Base-by-base conservation (phyloP, 2,113 vertebrate genomes). In the Picathartes gymnocephalus region DNA sequence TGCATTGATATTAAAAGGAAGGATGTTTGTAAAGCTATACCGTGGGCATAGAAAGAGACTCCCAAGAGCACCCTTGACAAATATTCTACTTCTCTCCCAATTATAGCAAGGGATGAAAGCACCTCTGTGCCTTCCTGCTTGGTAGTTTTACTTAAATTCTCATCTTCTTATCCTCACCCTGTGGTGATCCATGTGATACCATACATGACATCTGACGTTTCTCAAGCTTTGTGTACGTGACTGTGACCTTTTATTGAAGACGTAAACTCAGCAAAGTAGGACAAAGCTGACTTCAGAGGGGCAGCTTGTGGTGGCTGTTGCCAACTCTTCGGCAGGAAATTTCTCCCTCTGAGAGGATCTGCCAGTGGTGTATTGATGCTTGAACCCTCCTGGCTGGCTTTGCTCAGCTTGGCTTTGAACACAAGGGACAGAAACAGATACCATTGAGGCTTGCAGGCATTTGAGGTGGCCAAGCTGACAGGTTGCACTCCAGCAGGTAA, bases 401-500 rank as follows among this genome's bases (percentile, higher is more conserved):
- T 60, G 11, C 70, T 86, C 51, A 45, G 39, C 28, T 65, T 76
- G 65, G 72, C 65, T 72, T 86, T 64, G 45, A 78, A 22, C 40
- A 77, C 73, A 81, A 73, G 58, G 56, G 48, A 39, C 40, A 19
- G 37, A 44, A 86, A 80, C 87, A 88, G 47, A 48, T 7, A 73
- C 54, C 31, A 7, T 0, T 39, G 78, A 86, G 70, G 74, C 95
- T 97, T 81, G 56, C 76, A 93, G 88, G 86, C 81, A 66, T 86
- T 64, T 22, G 81, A 94, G 62, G 56, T 87, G 95, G 94, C 94
- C 95, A 96, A 88, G 70, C 53, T 90, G 93, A 93, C 95, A 97
- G 95, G 95, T 92, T 94, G 92, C 51, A 64, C 48, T 97, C 92
- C 90, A 97, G 95, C 94, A 94, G 92, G 86, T 95, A 79, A 48